Percentiles rank a stretch among this genome's conserved stretches.
Conservation (phyloP, 2,888 invertebrate genomes). For the Catocala fraxini region DNA sequence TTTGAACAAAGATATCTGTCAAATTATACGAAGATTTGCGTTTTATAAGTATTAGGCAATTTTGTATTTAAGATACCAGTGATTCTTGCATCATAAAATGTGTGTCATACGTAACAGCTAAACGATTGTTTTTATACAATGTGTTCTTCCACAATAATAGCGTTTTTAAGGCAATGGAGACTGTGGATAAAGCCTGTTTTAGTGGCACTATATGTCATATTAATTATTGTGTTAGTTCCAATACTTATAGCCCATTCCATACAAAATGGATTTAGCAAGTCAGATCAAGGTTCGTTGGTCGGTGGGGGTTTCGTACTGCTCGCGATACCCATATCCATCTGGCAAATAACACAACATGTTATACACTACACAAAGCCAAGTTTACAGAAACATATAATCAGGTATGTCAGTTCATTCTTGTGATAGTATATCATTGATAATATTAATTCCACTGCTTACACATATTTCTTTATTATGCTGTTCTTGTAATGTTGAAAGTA, state of each 20-base stretch:
- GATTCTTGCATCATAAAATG: conserved; percentile 33
- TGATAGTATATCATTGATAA: not conserved
- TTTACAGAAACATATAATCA: conserved; percentile 97
- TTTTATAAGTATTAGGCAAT: not conserved
- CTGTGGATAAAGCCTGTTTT: conserved; percentile 96
- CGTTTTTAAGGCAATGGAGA: conserved; percentile 90
- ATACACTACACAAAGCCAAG: conserved; percentile 97
- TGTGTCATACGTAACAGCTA: conserved; percentile 38
- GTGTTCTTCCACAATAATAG: conserved; percentile 73
- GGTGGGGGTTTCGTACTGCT: conserved; percentile 97
- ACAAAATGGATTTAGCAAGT: conserved; percentile 92
- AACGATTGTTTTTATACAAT: conserved; percentile 52
- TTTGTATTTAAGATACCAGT: not conserved
- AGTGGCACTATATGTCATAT: conserved; percentile 92
- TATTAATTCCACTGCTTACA: too few species aligned
- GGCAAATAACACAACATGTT: conserved; percentile 98
- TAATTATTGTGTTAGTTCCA: conserved; percentile 95
- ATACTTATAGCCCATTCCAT: conserved; percentile 93
- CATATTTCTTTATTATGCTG: too few species aligned
- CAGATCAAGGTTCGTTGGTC: conserved; percentile 93
- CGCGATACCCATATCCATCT: conserved; percentile 96
- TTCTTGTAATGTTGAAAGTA: too few species aligned
- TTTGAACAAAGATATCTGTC: too few species aligned
- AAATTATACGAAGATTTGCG: too few species aligned
- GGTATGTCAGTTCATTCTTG: conserved; percentile 80